Conservation (phyloP, 2,888 invertebrate genomes). For the Aphidius colemani region DNA sequence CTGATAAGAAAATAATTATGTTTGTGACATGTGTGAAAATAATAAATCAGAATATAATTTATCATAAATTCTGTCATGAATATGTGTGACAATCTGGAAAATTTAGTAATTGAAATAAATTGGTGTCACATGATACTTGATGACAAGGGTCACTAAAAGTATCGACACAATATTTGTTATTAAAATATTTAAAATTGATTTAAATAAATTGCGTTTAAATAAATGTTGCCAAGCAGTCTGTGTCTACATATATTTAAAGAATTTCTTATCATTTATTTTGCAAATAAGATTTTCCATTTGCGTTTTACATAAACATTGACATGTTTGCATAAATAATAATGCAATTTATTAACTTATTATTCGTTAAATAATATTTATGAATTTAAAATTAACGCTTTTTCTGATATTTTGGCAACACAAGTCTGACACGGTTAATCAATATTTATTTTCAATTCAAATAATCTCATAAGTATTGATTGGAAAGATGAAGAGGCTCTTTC, state of each 20-base stretch:
- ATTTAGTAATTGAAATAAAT: constrained; percentile 5
- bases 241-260: neutral
- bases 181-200: neutral
- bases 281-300: neutral
- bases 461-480: too few relatives aligned
- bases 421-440: neutral
- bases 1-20: too few relatives aligned
- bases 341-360: too few relatives aligned
- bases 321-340: too few relatives aligned
- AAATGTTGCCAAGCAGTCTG: constrained; percentile 3
- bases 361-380: neutral
- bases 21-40: too few relatives aligned
- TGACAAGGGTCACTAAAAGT: neutral
- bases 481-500: too few relatives aligned
- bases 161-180: neutral
- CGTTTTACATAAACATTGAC: too few relatives aligned
- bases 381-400: neutral
- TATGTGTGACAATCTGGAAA: too few relatives aligned
- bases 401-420: neutral
- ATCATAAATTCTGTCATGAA: too few relatives aligned
- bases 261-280: neutral
- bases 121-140: neutral
- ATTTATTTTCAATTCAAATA: too few relatives aligned
- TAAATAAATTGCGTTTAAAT: neutral
- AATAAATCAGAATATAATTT: too few relatives aligned